phyloP scores from a whole-genome alignment of 2,888 invertebrate species.

The Tipula unca region DNA sequence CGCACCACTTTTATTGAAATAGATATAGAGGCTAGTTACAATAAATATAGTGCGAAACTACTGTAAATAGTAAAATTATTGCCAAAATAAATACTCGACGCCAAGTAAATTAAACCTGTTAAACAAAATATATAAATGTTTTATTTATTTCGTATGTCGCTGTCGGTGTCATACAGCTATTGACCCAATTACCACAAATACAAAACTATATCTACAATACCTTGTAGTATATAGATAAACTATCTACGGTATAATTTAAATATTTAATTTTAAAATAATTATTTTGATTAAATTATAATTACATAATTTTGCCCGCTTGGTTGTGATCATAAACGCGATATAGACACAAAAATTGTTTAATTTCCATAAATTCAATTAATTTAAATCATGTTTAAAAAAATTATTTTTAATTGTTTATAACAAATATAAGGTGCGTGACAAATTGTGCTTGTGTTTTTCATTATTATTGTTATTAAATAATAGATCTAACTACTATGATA shows the following conservation, averaged over 20 bases:
- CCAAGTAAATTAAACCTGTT: neutral
- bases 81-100: neutral
- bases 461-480: neutral
- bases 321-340: neutral
- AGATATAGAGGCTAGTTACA: neutral
- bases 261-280: neutral
- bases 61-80: neutral
- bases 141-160: too few relatives aligned
- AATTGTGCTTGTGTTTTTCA: neutral
- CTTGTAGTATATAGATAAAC: neutral
- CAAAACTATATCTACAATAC: neutral
- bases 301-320: neutral
- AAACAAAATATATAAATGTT: neutral
- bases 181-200: neutral
- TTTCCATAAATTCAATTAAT: neutral
- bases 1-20: neutral
- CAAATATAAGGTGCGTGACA: neutral
- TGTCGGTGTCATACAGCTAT: too few relatives aligned
- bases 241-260: neutral
- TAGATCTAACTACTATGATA: neutral
- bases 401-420: neutral
- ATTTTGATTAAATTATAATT: neutral
- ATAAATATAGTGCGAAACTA: neutral
- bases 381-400: neutral
- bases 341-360: neutral